phyloP scores from a whole-genome alignment of 1,140 invertebrate species.

The Scaptomyza graminum region DNA sequence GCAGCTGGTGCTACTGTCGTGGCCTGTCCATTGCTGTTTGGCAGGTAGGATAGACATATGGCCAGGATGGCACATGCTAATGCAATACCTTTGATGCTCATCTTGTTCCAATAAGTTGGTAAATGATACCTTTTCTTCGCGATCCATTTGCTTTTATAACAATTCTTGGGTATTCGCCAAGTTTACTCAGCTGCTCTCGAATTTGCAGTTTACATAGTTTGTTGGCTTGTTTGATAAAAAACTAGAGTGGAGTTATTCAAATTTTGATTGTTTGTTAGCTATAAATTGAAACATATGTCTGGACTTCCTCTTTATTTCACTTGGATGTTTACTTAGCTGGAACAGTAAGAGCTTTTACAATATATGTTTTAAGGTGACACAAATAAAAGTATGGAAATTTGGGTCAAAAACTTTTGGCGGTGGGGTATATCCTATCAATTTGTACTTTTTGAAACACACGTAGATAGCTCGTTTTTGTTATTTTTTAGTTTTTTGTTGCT shows the following conservation, averaged over 20 bases:
- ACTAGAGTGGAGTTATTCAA: background rate
- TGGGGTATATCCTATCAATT: too few species aligned
- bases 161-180: background rate
- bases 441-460: too few species aligned
- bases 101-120: background rate
- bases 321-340: background rate
- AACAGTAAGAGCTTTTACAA: background rate
- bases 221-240: background rate
- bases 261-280: background rate
- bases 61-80: constrained; percentile 17
- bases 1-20: background rate
- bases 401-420: too few species aligned
- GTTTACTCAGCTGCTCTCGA: background rate
- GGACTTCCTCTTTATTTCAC: background rate
- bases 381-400: too few species aligned
- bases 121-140: constrained; percentile 10
- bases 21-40: background rate
- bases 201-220: background rate
- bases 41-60: constrained; percentile 12
- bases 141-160: constrained; percentile 11
- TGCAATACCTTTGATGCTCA: constrained; percentile 5
- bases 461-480: too few species aligned
- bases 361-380: background rate
- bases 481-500: too few species aligned
- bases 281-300: background rate